phyloP scores from a whole-genome alignment of 2,797 vertebrate genomes.

The Meriones psammophilus region DNA sequence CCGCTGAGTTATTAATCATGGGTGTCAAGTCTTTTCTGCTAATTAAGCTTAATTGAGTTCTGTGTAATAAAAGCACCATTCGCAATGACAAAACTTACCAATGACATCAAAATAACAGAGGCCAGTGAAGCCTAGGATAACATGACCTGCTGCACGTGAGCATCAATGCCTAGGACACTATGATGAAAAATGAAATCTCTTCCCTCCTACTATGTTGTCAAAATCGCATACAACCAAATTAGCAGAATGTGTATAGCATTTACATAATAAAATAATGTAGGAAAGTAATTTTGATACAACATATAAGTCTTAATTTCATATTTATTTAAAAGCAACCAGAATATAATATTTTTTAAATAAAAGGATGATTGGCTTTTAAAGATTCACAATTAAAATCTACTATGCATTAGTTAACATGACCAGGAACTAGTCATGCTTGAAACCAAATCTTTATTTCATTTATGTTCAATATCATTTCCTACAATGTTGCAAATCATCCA shows the following conservation, averaged over 20 bases:
- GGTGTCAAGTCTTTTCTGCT: constrained; percentile 75
- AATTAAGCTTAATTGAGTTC: constrained; percentile 81
- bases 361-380: constrained; percentile 24
- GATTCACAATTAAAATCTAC: constrained; percentile 57
- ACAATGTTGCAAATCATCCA: constrained; percentile 19
- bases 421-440: constrained; percentile 66
- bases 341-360: not conserved
- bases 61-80: constrained; percentile 55
- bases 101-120: constrained; percentile 60
- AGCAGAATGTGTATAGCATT: not conserved
- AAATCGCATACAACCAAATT: not conserved
- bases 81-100: constrained; percentile 56
- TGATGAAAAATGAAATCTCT: not conserved
- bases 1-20: constrained; percentile 75
- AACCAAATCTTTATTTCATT: constrained; percentile 68
- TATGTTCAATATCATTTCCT: constrained; percentile 64
- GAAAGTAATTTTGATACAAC: constrained; percentile 38
- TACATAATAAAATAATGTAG: constrained; percentile 62
- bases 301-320: constrained; percentile 27
- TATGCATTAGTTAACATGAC: constrained; percentile 35
- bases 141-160: not conserved
- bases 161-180: not conserved
- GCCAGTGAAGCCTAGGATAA: constrained; percentile 14
- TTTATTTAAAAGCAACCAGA: constrained; percentile 56
- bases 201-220: constrained; percentile 19